A percentile compares a stretch with the other conserved stretches of the same genome.
phyloP scores from a whole-genome alignment of 2,888 invertebrate genomes.

The Ceramica pisi region DNA sequence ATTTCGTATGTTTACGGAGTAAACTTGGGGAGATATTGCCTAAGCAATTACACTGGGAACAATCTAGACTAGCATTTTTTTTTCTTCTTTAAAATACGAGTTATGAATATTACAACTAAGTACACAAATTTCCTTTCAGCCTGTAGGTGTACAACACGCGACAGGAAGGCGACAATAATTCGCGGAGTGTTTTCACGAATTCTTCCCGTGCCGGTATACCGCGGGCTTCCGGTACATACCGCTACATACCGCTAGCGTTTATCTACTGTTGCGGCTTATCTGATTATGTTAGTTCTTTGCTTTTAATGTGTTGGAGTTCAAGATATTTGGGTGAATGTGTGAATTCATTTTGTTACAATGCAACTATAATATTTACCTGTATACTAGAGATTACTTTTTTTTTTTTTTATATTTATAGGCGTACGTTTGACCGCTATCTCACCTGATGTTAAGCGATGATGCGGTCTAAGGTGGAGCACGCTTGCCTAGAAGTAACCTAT shows the following conservation, averaged over 20 bases:
- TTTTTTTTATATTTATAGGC: too few relatives aligned
- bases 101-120: too few relatives aligned
- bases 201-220: constrained; percentile 79
- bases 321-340: constrained; percentile 19
- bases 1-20: too few relatives aligned
- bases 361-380: not conserved
- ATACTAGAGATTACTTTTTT: too few relatives aligned
- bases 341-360: not conserved
- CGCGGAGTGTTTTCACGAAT: constrained; percentile 87
- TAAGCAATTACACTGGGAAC: too few relatives aligned
- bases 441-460: too few relatives aligned
- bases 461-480: too few relatives aligned
- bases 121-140: constrained; percentile 23
- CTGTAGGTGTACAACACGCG: constrained; percentile 76
- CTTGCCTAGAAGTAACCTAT: too few relatives aligned
- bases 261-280: constrained; percentile 48
- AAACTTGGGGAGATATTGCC: too few relatives aligned
- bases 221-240: constrained; percentile 61
- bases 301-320: constrained; percentile 20
- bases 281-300: constrained; percentile 50
- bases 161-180: constrained; percentile 85
- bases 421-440: too few relatives aligned
- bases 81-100: too few relatives aligned
- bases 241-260: constrained; percentile 39
- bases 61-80: too few relatives aligned